Evolutionary conservation across 2,797 vertebrate species (phyloP).

Genomic region (Salarias fasciatus): DNA sequence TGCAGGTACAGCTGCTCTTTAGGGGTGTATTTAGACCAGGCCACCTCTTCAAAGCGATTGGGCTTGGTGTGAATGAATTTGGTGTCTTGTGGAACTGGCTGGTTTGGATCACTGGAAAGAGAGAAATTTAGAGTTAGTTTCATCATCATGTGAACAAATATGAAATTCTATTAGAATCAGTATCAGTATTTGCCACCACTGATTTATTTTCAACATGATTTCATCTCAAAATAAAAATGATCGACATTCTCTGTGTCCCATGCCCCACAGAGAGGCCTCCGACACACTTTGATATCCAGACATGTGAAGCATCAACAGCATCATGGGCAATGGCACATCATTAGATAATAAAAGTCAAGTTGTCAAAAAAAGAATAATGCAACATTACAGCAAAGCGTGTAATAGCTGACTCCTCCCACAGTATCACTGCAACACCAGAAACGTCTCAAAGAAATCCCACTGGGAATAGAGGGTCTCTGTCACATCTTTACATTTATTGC

Average conservation of each 20-base stretch:
- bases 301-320: not conserved
- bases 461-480: too few species aligned
- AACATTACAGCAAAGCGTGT: not conserved
- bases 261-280: too few species aligned
- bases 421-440: not conserved
- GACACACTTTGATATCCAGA: too few species aligned
- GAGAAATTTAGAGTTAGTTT: not conserved
- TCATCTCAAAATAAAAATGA: too few species aligned
- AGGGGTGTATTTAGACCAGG: conserved; percentile 98
- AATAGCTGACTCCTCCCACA: not conserved
- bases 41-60: conserved; percentile 98
- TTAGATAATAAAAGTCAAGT: not conserved
- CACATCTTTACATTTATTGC: too few species aligned
- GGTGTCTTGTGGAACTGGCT: conserved; percentile 97
- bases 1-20: conserved; percentile 98
- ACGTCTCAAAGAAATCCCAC: conserved; percentile 7
- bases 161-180: too few species aligned
- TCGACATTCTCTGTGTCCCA: too few species aligned
- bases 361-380: not conserved
- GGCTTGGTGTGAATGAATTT: conserved; percentile 99
- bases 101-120: conserved; percentile 91
- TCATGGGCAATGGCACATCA: conserved; percentile 1
- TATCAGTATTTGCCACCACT: too few species aligned
- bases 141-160: too few species aligned
- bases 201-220: too few species aligned